Conservation (phyloP, 2,797 vertebrate species). For the Anomalospiza imberbis region DNA sequence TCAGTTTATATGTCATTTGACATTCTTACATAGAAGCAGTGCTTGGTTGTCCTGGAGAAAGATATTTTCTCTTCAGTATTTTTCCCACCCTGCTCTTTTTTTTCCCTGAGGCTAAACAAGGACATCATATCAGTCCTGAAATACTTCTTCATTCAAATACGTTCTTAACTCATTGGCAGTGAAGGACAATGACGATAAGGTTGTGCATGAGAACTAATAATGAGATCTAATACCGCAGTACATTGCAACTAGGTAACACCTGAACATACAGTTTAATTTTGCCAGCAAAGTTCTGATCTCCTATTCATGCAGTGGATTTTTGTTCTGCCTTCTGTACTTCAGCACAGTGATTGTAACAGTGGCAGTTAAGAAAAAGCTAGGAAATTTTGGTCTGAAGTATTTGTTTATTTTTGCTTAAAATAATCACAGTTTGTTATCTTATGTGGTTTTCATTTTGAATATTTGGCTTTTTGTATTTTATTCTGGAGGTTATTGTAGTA, state of each 20-base stretch:
- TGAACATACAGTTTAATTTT: not conserved
- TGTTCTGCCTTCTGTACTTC: not conserved
- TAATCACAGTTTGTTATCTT: not conserved
- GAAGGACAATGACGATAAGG: not conserved
- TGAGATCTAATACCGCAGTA: not conserved
- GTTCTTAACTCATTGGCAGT: not conserved
- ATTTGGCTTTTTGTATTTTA: not conserved
- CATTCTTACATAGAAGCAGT: not conserved
- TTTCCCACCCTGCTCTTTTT: not conserved
- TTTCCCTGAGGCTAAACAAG: not conserved
- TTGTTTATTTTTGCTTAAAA: not conserved
- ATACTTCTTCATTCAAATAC: not conserved
- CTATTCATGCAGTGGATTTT: not conserved
- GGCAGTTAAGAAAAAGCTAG: not conserved
- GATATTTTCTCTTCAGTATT: not conserved
- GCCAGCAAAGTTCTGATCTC: not conserved
- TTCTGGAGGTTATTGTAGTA: not conserved
- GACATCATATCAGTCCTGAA: not conserved
- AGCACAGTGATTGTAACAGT: not conserved
- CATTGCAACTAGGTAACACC: not conserved
- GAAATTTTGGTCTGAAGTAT: not conserved
- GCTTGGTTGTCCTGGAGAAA: not conserved
- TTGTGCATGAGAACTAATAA: not conserved
- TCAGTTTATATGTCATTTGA: conserved; percentile 10
- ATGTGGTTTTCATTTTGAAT: not conserved